Base-by-base conservation (phyloP, 1,140 invertebrate genomes). In the Drosophila mauritiana region DNA sequence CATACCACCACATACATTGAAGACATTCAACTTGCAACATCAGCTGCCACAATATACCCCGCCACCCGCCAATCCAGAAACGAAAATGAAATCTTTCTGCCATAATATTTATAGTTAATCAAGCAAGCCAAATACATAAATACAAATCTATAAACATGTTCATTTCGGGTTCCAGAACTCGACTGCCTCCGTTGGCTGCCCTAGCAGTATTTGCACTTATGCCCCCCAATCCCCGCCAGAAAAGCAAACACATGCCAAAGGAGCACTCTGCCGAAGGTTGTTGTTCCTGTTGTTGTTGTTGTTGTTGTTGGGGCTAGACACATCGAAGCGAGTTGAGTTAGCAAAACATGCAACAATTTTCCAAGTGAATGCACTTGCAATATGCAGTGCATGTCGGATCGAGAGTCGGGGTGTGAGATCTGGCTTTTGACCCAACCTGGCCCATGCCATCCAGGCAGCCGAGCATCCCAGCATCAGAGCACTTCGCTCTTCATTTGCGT, bases 261-360 rank as follows among this genome's bases (percentile, higher is more conserved):
- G 56, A 78, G 51, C 31, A 59, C 36, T 54, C 34, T 48, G 31
- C 37, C 12, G 2, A 10, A 31, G 12, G 12, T 39, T 39, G 37
- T 39, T 39, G 12, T 39, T 13, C 31, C 1, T 8, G 8, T 10
- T 31, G 31, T 10, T 31, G 25, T 27, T 27, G 25, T 27, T 27
- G 25, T 37, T 57, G 39, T 53, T 63, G 58, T 40, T 83, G 45
- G 59, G 54, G 53, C 55, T 49, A 84, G 77, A 81, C 81, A 86
- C 81, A 85, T 78, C 67, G 68, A 65, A 20, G 67, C 62, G 69
- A 78, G 75, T 82, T 68, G 75, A 82, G 74, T 89, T 90, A 77
- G 83, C 78, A 89, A 80, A 88, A 88, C 80, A 88, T 88, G 84
- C 84, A 89, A 89, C 84, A 89, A 89, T 89, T 89, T 89, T 89